Percentiles rank a stretch among this genome's conserved stretches.
Evolutionary conservation across 2,888 invertebrate genomes (phyloP).

Genomic region (Syritta pipiens): DNA sequence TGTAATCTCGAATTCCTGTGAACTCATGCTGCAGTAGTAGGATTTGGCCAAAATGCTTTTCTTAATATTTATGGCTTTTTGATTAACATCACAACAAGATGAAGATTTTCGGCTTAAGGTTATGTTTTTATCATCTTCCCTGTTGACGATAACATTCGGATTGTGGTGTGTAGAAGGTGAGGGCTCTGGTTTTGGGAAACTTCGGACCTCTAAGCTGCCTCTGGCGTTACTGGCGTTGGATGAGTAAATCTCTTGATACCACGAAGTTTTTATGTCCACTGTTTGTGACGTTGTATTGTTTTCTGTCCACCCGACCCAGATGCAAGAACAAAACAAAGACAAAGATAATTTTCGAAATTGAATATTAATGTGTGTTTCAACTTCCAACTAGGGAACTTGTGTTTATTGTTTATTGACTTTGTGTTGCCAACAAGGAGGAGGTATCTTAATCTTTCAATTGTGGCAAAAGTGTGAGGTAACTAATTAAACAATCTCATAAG

Average conservation of each 20-base stretch:
- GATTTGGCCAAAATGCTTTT: constrained; percentile 54
- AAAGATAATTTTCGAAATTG: constrained; percentile 37
- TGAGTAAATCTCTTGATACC: constrained; percentile 53
- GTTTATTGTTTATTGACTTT: constrained; percentile 41
- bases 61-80: constrained; percentile 57
- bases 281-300: constrained; percentile 23
- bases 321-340: constrained; percentile 4
- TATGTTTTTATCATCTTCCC: constrained; percentile 40
- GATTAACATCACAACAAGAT: constrained; percentile 51
- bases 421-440: neutral
- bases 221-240: constrained; percentile 21
- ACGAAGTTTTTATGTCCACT: constrained; percentile 40
- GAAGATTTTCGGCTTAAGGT: constrained; percentile 42
- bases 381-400: constrained; percentile 12
- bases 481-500: constrained; percentile 20
- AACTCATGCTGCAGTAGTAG: constrained; percentile 43
- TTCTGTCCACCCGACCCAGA: constrained; percentile 8
- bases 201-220: constrained; percentile 2
- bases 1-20: constrained; percentile 29
- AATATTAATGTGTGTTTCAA: constrained; percentile 42
- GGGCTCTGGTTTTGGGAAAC: constrained; percentile 4
- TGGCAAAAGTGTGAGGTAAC: neutral
- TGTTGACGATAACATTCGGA: neutral
- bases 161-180: constrained; percentile 10
- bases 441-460: neutral